Conservation (phyloP, 2,113 vertebrate species). For the Antechinus stuartii region DNA sequence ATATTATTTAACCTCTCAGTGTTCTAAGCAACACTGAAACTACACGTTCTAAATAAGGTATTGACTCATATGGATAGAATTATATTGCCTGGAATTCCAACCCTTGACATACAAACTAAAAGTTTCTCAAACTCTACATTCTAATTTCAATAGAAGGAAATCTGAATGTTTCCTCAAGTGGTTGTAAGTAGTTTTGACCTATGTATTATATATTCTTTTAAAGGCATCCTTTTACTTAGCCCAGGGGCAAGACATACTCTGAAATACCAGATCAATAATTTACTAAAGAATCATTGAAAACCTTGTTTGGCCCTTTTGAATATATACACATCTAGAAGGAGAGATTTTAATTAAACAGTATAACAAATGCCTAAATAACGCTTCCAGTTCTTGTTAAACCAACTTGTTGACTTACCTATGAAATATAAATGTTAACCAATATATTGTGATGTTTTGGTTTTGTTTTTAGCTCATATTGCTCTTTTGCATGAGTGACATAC, state of each 20-base stretch:
- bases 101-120: neutral
- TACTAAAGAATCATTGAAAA: neutral
- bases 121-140: neutral
- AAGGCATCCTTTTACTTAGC: neutral
- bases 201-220: neutral
- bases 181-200: neutral
- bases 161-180: neutral
- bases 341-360: neutral
- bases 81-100: neutral
- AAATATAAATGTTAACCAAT: constrained; percentile 4
- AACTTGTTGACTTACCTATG: neutral
- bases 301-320: neutral
- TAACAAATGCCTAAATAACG: constrained; percentile 25
- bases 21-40: neutral
- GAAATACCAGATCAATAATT: neutral
- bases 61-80: neutral
- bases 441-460: neutral
- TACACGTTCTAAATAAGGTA: neutral
- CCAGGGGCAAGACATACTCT: neutral
- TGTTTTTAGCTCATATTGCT: neutral
- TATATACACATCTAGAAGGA: neutral
- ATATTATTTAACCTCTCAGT: neutral
- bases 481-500: neutral
- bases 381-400: constrained; percentile 23
- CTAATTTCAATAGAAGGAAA: neutral